Evolutionary conservation across 1,140 invertebrate species (phyloP).

Genomic region (Temnothorax nylanderi): DNA sequence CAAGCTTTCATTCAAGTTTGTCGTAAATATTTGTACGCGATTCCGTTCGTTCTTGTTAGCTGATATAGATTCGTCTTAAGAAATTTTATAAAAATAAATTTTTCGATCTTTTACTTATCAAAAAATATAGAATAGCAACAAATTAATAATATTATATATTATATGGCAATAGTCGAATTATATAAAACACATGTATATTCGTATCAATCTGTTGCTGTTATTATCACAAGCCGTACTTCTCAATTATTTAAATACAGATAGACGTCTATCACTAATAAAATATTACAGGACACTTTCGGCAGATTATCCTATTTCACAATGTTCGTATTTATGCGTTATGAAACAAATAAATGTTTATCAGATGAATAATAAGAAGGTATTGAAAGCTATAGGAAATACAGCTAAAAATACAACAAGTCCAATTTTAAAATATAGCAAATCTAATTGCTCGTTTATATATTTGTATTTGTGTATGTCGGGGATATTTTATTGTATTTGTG

Average conservation of each 20-base stretch:
- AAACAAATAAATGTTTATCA: slow-evolving; percentile 15
- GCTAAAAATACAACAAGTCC: slow-evolving; percentile 16
- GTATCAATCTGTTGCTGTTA: background rate
- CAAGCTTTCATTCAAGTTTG: background rate
- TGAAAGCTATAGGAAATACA: background rate
- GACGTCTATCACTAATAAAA: background rate
- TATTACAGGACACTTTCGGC: background rate
- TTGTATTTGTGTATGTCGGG: background rate
- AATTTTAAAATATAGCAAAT: slow-evolving; percentile 20
- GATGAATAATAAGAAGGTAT: background rate
- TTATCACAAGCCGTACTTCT: background rate
- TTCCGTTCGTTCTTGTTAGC: background rate
- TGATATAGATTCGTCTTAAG: background rate
- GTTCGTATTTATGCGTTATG: background rate
- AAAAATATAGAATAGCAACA: background rate
- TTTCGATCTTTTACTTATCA: background rate
- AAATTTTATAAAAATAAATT: background rate
- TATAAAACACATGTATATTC: slow-evolving; percentile 13
- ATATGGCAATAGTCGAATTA: background rate
- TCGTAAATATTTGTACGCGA: background rate
- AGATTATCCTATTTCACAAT: background rate
- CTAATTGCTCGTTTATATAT: slow-evolving; percentile 32
- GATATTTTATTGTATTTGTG: background rate
- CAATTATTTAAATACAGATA: background rate
- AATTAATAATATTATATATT: background rate